These are phyloP conservation scores for Sitophilus oryzae DNA, from an alignment of 1,140 invertebrate species.

Conservation along the genomic window DNA sequence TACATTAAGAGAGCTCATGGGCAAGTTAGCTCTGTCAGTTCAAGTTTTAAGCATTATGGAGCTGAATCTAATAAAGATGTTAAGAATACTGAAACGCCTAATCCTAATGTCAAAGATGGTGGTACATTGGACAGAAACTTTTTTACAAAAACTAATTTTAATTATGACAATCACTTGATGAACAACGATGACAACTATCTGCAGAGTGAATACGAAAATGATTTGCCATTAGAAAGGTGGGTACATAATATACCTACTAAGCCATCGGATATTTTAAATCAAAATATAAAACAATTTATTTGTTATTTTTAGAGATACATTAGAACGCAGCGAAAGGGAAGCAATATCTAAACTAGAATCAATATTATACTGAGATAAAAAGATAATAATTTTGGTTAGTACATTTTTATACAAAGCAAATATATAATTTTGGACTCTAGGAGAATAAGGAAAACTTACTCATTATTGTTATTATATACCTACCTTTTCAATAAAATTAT, in stretches of 20 bases:
- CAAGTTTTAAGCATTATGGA: not conserved
- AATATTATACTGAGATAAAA: slow-evolving; percentile 5
- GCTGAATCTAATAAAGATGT: not conserved
- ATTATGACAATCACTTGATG: not conserved
- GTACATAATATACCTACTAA: not conserved
- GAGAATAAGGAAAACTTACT: too few species aligned
- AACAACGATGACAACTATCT: not conserved
- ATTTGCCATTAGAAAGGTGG: not conserved
- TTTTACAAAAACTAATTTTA: slow-evolving; percentile 9
- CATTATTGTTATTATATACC: too few species aligned
- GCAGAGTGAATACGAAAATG: not conserved
- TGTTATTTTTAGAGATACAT: not conserved
- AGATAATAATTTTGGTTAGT: too few species aligned
- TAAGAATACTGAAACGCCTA: not conserved
- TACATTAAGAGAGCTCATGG: not conserved
- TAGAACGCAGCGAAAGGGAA: not conserved
- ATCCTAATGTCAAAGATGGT: not conserved
- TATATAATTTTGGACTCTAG: too few species aligned
- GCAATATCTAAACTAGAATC: slow-evolving; percentile 4
- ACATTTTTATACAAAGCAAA: too few species aligned
- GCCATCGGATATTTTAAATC: too few species aligned
- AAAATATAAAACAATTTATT: not conserved
- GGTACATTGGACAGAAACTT: slow-evolving; percentile 14
- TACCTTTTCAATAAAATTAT: too few species aligned
- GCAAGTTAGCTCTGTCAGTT: not conserved